These are phyloP conservation scores for Narcine bancroftii DNA, from an alignment of 2,113 vertebrate genomes.

Conservation along the genomic window DNA sequence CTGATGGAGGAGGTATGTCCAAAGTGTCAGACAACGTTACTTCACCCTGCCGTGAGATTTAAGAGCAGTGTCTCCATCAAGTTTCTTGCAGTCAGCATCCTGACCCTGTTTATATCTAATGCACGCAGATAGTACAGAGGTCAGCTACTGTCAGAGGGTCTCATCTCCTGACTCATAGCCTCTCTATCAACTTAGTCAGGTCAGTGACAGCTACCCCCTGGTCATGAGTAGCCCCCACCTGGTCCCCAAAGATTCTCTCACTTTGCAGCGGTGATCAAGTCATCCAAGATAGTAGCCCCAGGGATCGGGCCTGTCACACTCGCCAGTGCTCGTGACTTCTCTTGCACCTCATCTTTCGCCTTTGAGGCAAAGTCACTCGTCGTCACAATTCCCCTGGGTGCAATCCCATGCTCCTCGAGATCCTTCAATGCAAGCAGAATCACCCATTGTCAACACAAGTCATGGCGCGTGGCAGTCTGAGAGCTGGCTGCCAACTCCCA, in stretches of 20 bases:
- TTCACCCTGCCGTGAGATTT: no score
- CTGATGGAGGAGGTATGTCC: no score
- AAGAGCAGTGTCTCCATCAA: no score
- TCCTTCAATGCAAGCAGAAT: conserved; percentile 60
- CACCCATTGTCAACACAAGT: no score
- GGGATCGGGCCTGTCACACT: conserved; percentile 70
- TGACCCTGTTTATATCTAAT: no score
- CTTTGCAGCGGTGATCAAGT: conserved; percentile 77
- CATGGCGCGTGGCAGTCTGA: no score
- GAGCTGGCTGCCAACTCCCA: no score
- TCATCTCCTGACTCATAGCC: not conserved
- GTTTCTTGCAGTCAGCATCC: no score
- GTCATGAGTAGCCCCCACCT: not conserved
- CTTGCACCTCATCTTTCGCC: conserved; percentile 62
- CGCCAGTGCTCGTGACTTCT: conserved; percentile 71
- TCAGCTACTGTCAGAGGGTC: no score
- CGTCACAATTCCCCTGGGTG: conserved; percentile 76
- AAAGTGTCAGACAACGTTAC: no score
- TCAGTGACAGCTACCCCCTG: rapidly evolving
- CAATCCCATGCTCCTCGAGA: conserved; percentile 87
- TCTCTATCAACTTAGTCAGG: not conserved
- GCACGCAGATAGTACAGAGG: no score
- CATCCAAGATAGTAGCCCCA: conserved; percentile 76
- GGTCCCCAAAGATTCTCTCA: conserved; percentile 45
- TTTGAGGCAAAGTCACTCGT: conserved; percentile 78